Conservation (phyloP, 2,797 vertebrate species). For the Propithecus perrieri region DNA sequence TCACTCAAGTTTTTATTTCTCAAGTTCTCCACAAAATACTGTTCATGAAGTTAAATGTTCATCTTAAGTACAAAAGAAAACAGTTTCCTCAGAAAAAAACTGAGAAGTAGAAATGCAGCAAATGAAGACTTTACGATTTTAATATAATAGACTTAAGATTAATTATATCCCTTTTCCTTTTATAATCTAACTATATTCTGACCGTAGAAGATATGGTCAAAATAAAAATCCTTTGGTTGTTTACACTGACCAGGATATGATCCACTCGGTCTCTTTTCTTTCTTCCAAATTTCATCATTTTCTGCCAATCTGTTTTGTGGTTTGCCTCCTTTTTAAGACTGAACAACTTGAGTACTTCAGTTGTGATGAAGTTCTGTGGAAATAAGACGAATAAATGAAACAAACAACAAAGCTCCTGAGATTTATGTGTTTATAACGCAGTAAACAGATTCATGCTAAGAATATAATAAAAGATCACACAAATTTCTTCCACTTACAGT, state of each 20-base stretch:
- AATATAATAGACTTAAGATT: neutral
- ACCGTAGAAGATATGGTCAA: slow-evolving; percentile 33
- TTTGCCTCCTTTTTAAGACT: slow-evolving; percentile 92
- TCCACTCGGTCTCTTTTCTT: slow-evolving; percentile 98
- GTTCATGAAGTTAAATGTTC: slow-evolving; percentile 10
- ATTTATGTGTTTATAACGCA: neutral
- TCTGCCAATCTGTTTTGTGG: slow-evolving; percentile 98
- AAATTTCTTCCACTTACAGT: slow-evolving; percentile 22
- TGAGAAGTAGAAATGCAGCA: neutral
- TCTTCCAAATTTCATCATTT: slow-evolving; percentile 98
- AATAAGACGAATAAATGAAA: slow-evolving; percentile 59
- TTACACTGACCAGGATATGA: slow-evolving; percentile 93
- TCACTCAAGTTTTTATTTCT: slow-evolving; percentile 1
- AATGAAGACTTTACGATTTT: neutral
- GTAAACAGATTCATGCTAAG: neutral
- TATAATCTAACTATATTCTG: neutral
- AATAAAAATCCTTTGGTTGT: slow-evolving; percentile 21
- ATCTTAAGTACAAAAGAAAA: slow-evolving; percentile 38
- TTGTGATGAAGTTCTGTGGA: slow-evolving; percentile 88
- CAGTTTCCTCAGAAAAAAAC: neutral
- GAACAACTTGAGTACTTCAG: slow-evolving; percentile 94
- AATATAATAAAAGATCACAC: slow-evolving; percentile 6
- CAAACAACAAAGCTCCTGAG: neutral
- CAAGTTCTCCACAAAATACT: slow-evolving; percentile 14
- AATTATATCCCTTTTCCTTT: neutral